Evolutionary conservation across 2,113 vertebrate species (phyloP), one percentile per base, ranked within the genome.

Genomic region (Leptobrachium leishanense): DNA sequence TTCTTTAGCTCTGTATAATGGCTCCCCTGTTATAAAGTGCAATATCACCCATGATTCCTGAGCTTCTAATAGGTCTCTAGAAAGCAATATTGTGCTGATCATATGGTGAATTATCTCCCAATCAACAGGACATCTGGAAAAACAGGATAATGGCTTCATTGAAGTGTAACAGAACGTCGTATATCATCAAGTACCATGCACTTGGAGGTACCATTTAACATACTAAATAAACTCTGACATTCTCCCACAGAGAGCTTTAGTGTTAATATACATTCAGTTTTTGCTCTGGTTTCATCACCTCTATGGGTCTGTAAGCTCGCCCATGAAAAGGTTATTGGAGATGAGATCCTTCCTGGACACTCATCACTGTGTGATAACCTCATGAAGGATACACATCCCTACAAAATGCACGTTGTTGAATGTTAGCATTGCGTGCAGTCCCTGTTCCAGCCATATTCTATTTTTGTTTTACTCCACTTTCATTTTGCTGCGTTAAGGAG

Each of bases 211-310:
- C 71, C 13, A 31, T 39, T 68, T 43, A 74, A 80, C 63, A 68
- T 81, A 55, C 66, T 80, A 46, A 74, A 68, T 80, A 74, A 80
- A 80, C 72, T 46, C 65, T 81, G 64, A 62, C 54, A 43, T 68
- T 20, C 78, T 68, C 72, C 72, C 72, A 74, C 72, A 42, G 72
- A 74, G 78, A 81, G 64, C 15, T 74, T 59, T 72, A 74, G 77
- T 74, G 65, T 74, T 81, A 81, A 74, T 81, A 63, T 41, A 31
- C 53, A 41, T 20, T 31, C 43, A 43, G 55, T 66, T 62, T 72
- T 41, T 39, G 68, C 10, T 43, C 12, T 46, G 2, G 68, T 81
- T 74, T 74, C 78, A 74, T 74, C 72, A 81, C 78, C 20, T 74
- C 50, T 40, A 43, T 50, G 43, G 72, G 5, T 69, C 65, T 63